Base-by-base conservation (phyloP, 2,888 invertebrate species). In the Dryomyza anilis region DNA sequence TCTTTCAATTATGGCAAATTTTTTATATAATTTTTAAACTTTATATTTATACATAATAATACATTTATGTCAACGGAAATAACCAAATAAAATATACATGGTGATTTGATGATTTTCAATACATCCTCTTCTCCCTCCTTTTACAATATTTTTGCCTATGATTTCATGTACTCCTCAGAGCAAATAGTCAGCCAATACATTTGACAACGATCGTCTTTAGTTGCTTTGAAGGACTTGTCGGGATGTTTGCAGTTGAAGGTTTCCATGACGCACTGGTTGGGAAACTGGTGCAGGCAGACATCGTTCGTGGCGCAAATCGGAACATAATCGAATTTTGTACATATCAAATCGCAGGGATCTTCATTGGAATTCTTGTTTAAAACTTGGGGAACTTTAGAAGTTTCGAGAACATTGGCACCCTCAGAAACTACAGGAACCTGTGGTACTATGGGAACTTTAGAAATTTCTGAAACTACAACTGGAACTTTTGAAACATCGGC, bases 221-320 rank as follows among this genome's bases (percentile, higher is more conserved):
- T 72, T 16, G 70, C 68, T 7, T 70, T 71, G 71, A 81, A 81
- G 27, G 71, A 62, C 52, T 66, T 39, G 7, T 73, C 69, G 7
- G 78, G 76, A 64, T 80, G 77, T 25, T 71, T 67, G 58, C 81
- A 81, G 33, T 79, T 79, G 62, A 72, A 81, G 14, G 76, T 76
- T 56, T 81, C 78, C 73, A 81, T 67, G 0, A 78, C 70, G 30
- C 81, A 81, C 56, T 76, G 74, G 67, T 80, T 81, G 69, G 79
- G 69, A 43, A 81, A 81, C 63, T 78, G 77, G 10, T 80, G 74
- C 16, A 76, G 25, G 50, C 81, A 81, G 36, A 74, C 50, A 8
- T 76, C 75, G 55, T 79, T 81, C 14, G 71, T 66, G 46, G 78
- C 78, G 21, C 81, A 81, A 21, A 79, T 73, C 0, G 79, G 78